Base-by-base conservation (phyloP, 2,888 invertebrate genomes). In the Leucoptera coffeella region DNA sequence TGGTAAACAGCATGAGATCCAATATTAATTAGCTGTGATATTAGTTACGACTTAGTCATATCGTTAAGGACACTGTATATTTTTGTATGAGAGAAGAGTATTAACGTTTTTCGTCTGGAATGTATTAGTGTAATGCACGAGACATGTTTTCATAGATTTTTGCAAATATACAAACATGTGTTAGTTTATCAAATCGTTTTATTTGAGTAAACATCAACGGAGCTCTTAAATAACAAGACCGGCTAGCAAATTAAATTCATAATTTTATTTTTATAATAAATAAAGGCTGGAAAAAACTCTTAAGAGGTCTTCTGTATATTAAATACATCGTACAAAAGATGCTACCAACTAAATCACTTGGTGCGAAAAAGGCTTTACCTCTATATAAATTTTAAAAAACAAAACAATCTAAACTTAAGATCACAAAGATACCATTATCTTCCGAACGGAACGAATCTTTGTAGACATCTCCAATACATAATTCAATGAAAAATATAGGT, bases 281-380 rank as follows among this genome's bases (percentile, higher is more conserved):
- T 67, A 71, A 71, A 65, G 64, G 65, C 62, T 52, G 54, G 53
- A 58, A 62, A 58, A 65, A 67, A 62, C 52, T 41, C 62, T 57
- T 53, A 43, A 52, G 65, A 62, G 64, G 53, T 55, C 62, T 60
- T 60, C 46, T 61, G 44, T 62, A 58, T 60, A 62, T 58, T 62
- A 65, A 67, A 69, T 67, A 69, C 65, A 67, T 64, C 65, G 62
- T 69, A 69, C 67, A 69, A 67, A 67, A 67, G 67, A 67, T 65
- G 65, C 61, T 54, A 52, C 59, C 58, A 58, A 69, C 67, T 67
- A 67, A 71, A 67, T 69, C 69, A 71, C 71, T 69, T 69, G 65
- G 67, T 69, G 71, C 67, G 61, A 69, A 69, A 67, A 67, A 69
- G 67, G 64, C 65, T 59, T 57, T 64, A 64, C 65, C 69, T 65